Conservation (phyloP, 2,888 invertebrate genomes). For the Hypomecis atomaria region DNA sequence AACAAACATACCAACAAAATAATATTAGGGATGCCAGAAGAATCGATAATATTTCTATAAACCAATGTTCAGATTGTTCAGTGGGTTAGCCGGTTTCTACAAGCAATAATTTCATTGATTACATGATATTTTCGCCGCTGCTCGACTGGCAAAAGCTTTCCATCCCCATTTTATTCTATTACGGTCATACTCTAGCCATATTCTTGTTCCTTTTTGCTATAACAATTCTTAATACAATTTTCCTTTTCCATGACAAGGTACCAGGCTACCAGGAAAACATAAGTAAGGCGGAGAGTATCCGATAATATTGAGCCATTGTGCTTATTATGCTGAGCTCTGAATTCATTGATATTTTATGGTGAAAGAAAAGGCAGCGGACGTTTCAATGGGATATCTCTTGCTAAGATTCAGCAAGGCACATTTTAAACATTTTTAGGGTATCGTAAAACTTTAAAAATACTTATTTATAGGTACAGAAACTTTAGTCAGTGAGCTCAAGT, state of each 20-base stretch:
- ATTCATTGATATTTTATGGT: conserved; percentile 19
- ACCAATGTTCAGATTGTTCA: neutral
- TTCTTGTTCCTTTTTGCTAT: conserved; percentile 10
- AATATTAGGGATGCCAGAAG: too few species aligned
- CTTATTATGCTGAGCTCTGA: conserved; percentile 45
- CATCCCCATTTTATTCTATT: conserved; percentile 14
- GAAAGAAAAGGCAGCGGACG: conserved; percentile 4
- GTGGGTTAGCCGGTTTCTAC: neutral
- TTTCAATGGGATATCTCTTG: neutral
- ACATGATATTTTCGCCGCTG: conserved; percentile 4
- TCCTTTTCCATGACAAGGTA: conserved; percentile 25
- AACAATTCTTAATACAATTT: conserved; percentile 26
- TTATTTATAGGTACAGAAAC: too few species aligned
- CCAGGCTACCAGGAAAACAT: conserved; percentile 50
- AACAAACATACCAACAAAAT: too few species aligned
- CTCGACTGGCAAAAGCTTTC: conserved; percentile 12
- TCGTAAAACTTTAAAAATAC: too few species aligned
- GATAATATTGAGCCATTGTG: conserved; percentile 47
- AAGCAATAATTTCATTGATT: neutral
- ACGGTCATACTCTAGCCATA: conserved; percentile 11
- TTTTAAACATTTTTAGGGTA: neutral
- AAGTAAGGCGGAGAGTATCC: conserved; percentile 46
- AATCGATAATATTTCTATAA: too few species aligned
- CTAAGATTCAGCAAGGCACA: neutral
- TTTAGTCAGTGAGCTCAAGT: too few species aligned